These are phyloP conservation scores for Theretra japonica DNA, from an alignment of 2,888 invertebrate genomes.

Conservation along the genomic window DNA sequence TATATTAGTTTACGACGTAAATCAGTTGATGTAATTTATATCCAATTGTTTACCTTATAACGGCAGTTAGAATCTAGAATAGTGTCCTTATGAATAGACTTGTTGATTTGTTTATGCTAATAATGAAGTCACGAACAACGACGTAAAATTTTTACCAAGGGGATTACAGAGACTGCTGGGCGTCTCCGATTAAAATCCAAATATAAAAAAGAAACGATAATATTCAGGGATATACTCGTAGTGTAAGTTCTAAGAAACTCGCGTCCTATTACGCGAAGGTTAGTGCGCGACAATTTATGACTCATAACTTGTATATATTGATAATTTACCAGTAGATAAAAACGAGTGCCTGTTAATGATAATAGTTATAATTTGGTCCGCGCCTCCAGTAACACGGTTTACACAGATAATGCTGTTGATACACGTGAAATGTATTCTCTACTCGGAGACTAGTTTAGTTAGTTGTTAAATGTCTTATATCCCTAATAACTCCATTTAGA, in stretches of 20 bases:
- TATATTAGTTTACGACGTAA: not conserved
- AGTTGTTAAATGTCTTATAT: not conserved
- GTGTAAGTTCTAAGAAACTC: constrained; percentile 5
- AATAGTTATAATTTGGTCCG: constrained; percentile 26
- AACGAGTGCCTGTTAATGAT: constrained; percentile 29
- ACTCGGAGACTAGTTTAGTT: not conserved
- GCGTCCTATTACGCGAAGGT: not conserved
- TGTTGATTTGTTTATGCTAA: not conserved
- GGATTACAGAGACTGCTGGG: not conserved
- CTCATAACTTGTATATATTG: constrained; percentile 17
- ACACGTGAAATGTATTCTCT: not conserved
- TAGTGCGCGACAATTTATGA: constrained; percentile 4
- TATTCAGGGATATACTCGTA: constrained; percentile 13
- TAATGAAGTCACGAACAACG: no score
- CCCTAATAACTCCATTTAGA: not conserved
- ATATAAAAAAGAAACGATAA: not conserved
- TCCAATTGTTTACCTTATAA: not conserved
- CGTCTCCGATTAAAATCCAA: not conserved
- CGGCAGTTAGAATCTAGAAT: not conserved
- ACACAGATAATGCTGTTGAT: constrained; percentile 1
- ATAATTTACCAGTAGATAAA: constrained; percentile 27
- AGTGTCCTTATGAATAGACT: constrained; percentile 1
- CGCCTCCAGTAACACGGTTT: constrained; percentile 26
- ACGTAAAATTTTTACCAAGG: no score
- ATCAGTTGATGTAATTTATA: not conserved